Base-by-base conservation (phyloP, 2,888 invertebrate genomes). In the Phlogophora meticulosa region DNA sequence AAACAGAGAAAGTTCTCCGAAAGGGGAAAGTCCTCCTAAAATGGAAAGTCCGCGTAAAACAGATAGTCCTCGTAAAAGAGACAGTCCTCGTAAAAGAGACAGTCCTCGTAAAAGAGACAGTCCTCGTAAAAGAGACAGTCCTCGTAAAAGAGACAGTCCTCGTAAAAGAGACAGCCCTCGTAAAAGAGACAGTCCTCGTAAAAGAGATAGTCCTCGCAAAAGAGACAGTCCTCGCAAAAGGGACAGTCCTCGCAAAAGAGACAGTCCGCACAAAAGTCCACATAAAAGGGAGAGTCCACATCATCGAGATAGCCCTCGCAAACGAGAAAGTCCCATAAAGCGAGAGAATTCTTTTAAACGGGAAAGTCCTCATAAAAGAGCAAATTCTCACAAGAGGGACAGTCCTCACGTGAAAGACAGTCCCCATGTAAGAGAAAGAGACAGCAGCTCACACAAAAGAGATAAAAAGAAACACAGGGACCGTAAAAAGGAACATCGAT, bases 401-500 rank as follows among this genome's bases (percentile, higher is more conserved):
- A 74, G 72, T 36, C 42, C 67, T 42, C 15, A 69, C 46, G 73
- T 83, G 66, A 69, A 85, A 68, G 65, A 66, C 20, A 80, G 75
- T 49, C 80, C 77, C 63, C 79, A 78, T 45, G 67, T 32, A 13
- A 80, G 59, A 67, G 78, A 82, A 2, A 77, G 65, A 13, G 71
- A 76, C 4, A 69, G 4, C 15, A 43, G 42, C 61, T 78, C 80
- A 0, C 83, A 63, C 61, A 73, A 20, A 87, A 87, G 85, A 73
- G 90, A 91, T 64, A 88, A 91, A 79, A 88, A 88, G 61, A 92
- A 90, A 80, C 87, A 87, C 58, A 90, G 84, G 49, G 92, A 91
- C 11, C 83, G 84, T 28, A 91, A 88, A 62, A 91, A 90, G 68
- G 91, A 90, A 22, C 87, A 90, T 57, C 83, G 85, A 48, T 87